phyloP scores from a whole-genome alignment of 2,797 vertebrate genomes.

The Hoplostethus mediterraneus region DNA sequence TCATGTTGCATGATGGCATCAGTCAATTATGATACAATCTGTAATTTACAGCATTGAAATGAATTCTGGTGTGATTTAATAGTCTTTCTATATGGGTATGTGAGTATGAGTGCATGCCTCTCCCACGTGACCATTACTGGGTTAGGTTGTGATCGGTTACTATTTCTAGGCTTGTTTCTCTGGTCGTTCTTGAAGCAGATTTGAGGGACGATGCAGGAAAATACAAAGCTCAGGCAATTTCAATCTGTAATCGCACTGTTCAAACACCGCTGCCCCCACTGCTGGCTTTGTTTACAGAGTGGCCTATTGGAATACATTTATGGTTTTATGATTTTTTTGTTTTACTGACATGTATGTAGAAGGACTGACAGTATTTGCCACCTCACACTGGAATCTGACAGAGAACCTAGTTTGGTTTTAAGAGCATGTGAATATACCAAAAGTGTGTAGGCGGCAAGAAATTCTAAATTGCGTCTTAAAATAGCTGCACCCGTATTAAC shows the following conservation, averaged over 20 bases:
- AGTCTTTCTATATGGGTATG: slow-evolving; percentile 26
- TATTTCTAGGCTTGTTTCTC: slow-evolving; percentile 26
- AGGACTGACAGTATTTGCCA: neutral
- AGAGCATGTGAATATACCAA: neutral
- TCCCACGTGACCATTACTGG: slow-evolving; percentile 57
- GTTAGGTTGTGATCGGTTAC: slow-evolving; percentile 41
- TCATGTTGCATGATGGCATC: no score
- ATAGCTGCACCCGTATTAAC: slow-evolving; percentile 13
- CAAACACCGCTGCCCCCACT: slow-evolving; percentile 17
- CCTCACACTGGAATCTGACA: neutral
- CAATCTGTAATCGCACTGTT: slow-evolving; percentile 36
- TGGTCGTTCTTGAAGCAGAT: slow-evolving; percentile 47
- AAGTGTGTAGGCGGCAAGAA: neutral
- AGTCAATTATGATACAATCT: no score
- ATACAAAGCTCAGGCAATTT: slow-evolving; percentile 52
- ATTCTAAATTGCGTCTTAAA: slow-evolving; percentile 4
- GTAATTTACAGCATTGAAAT: no score
- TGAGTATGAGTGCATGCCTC: neutral
- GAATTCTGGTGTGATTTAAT: no score
- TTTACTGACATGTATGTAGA: neutral
- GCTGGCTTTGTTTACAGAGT: slow-evolving; percentile 15
- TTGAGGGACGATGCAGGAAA: slow-evolving; percentile 49
- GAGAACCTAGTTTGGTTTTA: slow-evolving; percentile 1
- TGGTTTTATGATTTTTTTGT: slow-evolving; percentile 11
- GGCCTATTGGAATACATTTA: neutral